phyloP scores from a whole-genome alignment of 2,888 invertebrate genomes.

The Calliopum simillimum region DNA sequence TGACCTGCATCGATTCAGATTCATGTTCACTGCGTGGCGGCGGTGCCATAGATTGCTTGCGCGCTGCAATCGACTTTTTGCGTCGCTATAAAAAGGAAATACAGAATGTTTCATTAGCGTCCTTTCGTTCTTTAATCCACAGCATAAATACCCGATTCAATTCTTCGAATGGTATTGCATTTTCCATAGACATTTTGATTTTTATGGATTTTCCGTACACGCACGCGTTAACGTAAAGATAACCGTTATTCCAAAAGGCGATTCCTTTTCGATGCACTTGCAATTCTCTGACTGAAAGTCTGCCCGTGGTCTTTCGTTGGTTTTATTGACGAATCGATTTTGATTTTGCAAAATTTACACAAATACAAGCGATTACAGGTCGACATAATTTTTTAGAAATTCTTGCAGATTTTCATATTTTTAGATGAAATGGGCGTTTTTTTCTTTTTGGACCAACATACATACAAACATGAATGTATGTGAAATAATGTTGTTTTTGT shows the following conservation, averaged over 20 bases:
- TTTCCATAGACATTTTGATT: conserved; percentile 60
- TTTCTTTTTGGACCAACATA: conserved; percentile 35
- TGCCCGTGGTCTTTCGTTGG: conserved; percentile 49
- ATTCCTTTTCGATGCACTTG: conserved; percentile 6
- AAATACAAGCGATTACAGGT: neutral
- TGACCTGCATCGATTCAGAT: conserved; percentile 63
- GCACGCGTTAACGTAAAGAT: neutral
- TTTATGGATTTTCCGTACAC: neutral
- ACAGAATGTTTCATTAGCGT: neutral
- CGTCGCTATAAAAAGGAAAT: conserved; percentile 54
- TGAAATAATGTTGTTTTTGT: too few species aligned
- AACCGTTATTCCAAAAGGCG: neutral
- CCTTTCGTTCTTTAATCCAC: neutral
- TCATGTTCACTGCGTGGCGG: conserved; percentile 52
- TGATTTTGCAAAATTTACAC: conserved; percentile 32
- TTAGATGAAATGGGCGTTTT: neutral
- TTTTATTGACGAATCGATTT: conserved; percentile 63
- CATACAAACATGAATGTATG: conserved; percentile 56
- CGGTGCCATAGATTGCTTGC: conserved; percentile 55
- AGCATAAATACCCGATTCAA: conserved; percentile 57
- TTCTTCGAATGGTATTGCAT: conserved; percentile 61
- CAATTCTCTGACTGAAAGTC: conserved; percentile 52
- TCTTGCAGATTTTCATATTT: too few species aligned
- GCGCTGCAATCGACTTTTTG: conserved; percentile 55
- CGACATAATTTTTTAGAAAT: too few species aligned